Evolutionary conservation across 2,888 invertebrate species (phyloP).

Genomic region (Parnassius mnemosyne): DNA sequence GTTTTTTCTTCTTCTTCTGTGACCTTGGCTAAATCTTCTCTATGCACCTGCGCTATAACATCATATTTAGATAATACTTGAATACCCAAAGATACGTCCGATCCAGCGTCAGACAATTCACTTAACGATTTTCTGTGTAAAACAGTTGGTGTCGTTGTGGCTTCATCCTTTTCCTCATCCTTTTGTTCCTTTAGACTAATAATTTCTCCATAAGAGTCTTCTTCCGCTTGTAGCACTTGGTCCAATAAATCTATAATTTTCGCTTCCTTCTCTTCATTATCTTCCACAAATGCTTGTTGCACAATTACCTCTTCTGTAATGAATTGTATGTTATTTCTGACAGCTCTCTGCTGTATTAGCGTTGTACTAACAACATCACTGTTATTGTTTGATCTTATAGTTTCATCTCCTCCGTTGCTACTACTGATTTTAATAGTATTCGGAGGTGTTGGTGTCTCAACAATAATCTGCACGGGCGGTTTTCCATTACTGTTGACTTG

Average conservation of each 20-base stretch:
- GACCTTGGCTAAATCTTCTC: slow-evolving; percentile 74
- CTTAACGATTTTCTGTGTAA: slow-evolving; percentile 63
- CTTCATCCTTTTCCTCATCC: slow-evolving; percentile 41
- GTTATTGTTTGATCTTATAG: slow-evolving; percentile 26
- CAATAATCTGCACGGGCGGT: slow-evolving; percentile 61
- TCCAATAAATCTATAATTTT: slow-evolving; percentile 74
- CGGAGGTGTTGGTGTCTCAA: slow-evolving; percentile 69
- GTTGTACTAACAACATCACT: slow-evolving; percentile 34
- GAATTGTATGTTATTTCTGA: slow-evolving; percentile 39
- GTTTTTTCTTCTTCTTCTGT: slow-evolving; percentile 62
- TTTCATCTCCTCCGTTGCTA: slow-evolving; percentile 43
- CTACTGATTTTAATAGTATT: slow-evolving; percentile 50
- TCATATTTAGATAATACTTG: slow-evolving; percentile 76
- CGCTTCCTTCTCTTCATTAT: slow-evolving; percentile 70
- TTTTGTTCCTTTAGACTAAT: slow-evolving; percentile 53
- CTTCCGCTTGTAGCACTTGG: slow-evolving; percentile 74
- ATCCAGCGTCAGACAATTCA: slow-evolving; percentile 69
- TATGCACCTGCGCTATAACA: slow-evolving; percentile 80
- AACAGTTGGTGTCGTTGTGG: slow-evolving; percentile 37
- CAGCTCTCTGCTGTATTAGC: slow-evolving; percentile 38
- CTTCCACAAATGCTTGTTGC: slow-evolving; percentile 59
- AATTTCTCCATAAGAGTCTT: slow-evolving; percentile 65
- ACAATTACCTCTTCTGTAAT: slow-evolving; percentile 53
- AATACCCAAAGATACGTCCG: slow-evolving; percentile 67
- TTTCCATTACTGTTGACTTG: slow-evolving; percentile 56